phyloP scores from a whole-genome alignment of 2,113 vertebrate species.

The Chaenogobius annularis region DNA sequence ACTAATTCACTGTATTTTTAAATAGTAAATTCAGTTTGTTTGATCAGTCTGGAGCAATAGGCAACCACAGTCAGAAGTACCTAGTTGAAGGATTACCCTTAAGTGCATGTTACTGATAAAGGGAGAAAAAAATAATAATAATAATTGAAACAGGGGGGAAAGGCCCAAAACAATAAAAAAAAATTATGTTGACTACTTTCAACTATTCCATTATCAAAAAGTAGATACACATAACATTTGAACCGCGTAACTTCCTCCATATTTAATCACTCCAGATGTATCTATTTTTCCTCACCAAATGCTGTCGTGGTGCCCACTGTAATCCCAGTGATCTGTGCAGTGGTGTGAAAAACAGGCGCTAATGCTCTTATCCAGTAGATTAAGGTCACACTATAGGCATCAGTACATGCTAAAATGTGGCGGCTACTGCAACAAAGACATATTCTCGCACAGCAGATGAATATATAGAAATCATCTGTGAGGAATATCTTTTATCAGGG shows the following conservation, averaged over 20 bases:
- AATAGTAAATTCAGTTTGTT: too few relatives aligned
- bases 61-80: too few relatives aligned
- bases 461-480: background rate
- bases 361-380: constrained; percentile 59
- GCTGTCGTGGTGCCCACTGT: constrained; percentile 25
- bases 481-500: constrained; percentile 11
- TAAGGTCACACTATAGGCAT: constrained; percentile 48
- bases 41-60: too few relatives aligned
- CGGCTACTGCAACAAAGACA: constrained; percentile 6
- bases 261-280: constrained; percentile 20
- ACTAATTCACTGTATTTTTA: too few relatives aligned
- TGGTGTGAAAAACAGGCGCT: constrained; percentile 42
- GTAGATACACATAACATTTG: background rate
- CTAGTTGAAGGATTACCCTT: too few relatives aligned
- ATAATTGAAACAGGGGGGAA: too few relatives aligned
- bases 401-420: constrained; percentile 30
- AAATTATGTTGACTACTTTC: too few relatives aligned
- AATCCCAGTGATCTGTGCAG: constrained; percentile 50
- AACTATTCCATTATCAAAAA: background rate
- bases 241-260: background rate
- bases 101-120: too few relatives aligned
- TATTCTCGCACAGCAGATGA: constrained; percentile 22
- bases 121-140: too few relatives aligned
- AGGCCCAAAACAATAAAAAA: too few relatives aligned
- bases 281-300: constrained; percentile 26